Percentiles rank a stretch among this genome's conserved stretches.
phyloP scores from a whole-genome alignment of 2,888 invertebrate genomes.

The Eupithecia centaureata region DNA sequence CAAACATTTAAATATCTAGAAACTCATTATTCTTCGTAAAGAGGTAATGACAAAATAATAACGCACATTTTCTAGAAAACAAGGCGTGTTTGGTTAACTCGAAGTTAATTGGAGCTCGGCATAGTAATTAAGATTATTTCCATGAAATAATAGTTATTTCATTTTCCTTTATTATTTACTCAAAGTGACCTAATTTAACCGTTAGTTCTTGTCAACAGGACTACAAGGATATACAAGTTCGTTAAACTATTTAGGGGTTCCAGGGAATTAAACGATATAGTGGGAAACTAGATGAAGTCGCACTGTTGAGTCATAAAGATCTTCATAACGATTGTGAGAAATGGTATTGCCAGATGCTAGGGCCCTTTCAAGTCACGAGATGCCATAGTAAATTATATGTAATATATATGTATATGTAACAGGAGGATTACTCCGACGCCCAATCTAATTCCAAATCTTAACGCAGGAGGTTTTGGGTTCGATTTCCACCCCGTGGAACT shows the following conservation, averaged over 20 bases:
- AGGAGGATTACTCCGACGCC: neutral
- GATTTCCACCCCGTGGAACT: too few species aligned
- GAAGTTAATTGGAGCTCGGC: constrained; percentile 48
- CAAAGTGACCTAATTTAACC: neutral
- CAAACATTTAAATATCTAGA: neutral
- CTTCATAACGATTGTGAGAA: neutral
- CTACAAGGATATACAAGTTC: neutral
- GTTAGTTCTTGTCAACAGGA: too few species aligned
- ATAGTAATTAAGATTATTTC: constrained; percentile 40
- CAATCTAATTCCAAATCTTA: neutral
- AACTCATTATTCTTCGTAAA: constrained; percentile 12
- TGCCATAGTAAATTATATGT: too few species aligned
- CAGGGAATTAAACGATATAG: neutral
- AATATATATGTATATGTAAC: neutral
- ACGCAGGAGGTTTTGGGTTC: too few species aligned
- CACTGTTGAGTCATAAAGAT: neutral
- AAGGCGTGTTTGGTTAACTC: constrained; percentile 41
- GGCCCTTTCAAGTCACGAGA: neutral
- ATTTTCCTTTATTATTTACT: neutral
- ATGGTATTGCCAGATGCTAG: neutral
- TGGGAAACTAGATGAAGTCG: neutral
- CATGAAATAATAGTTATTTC: constrained; percentile 11
- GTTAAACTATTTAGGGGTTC: neutral
- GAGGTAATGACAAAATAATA: constrained; percentile 25
- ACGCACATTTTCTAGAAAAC: constrained; percentile 9